Evolutionary conservation across 2,888 invertebrate species (phyloP).

Genomic region (Drosophila algonquin): DNA sequence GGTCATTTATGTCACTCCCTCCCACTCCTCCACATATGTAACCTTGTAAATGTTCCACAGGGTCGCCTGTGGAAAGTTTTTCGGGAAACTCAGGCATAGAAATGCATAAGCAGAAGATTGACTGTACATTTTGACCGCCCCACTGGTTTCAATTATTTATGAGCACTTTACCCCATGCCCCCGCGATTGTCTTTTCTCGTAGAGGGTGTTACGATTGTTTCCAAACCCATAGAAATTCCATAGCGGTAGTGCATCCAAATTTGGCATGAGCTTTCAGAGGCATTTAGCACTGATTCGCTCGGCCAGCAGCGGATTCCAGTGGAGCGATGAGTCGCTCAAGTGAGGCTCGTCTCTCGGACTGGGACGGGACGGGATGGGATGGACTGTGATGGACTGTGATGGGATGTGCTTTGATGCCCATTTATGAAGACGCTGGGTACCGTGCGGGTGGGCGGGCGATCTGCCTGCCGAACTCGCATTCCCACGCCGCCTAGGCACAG

Average conservation of each 20-base stretch:
- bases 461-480: constrained; percentile 15
- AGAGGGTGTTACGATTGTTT: constrained; percentile 2
- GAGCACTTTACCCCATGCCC: too few species aligned
- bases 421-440: constrained; percentile 17
- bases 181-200: neutral
- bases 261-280: constrained; percentile 31
- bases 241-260: constrained; percentile 25
- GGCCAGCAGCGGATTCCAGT: constrained; percentile 24
- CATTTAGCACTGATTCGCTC: constrained; percentile 15
- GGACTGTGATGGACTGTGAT: neutral
- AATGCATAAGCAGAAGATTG: neutral
- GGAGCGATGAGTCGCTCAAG: constrained; percentile 16
- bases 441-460: constrained; percentile 48
- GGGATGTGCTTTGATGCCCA: neutral
- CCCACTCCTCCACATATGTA: too few species aligned
- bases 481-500: constrained; percentile 22
- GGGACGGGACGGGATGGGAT: neutral
- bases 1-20: too few species aligned
- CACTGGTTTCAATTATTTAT: neutral
- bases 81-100: neutral
- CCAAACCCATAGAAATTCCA: constrained; percentile 13
- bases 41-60: too few species aligned
- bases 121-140: neutral
- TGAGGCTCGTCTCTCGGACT: constrained; percentile 10
- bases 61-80: too few species aligned